Base-by-base conservation (phyloP, 2,888 invertebrate species). In the Rosalia funebris region DNA sequence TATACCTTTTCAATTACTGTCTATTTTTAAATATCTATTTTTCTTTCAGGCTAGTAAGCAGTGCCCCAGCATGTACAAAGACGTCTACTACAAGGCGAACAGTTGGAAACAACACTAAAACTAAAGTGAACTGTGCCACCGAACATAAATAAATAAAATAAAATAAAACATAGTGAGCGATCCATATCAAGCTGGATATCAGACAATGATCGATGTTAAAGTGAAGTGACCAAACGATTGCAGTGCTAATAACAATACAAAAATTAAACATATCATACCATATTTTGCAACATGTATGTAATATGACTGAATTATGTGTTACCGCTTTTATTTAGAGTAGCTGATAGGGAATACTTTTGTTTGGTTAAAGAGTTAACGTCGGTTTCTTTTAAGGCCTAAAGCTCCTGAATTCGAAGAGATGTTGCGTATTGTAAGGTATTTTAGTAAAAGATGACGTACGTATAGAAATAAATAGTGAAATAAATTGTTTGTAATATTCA, bases 11-110 rank as follows among this genome's bases (percentile, higher is more conserved):
- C n/a, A n/a, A n/a, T n/a, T n/a, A n/a, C n/a, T n/a, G n/a, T n/a
- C n/a, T n/a, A n/a, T n/a, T n/a, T n/a, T n/a, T n/a, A n/a, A n/a
- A n/a, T n/a, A n/a, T n/a, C n/a, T n/a, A n/a, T 25, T 25, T 25
- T 83, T 83, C 75, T 86, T 88, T 81, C 86, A 90, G 85, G 88
- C 87, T 69, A 90, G 89, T 65, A 92, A 93, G 82, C 91, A 92
- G 79, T 94, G 94, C 82, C 93, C 94, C 57, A 94, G 92, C 77
- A 95, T 95, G 95, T 91, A 93, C 84, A 91, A 91, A 82, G 93
- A 94, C 79, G 92, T 94, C 83, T 91, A 94, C 84, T 95, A 95
- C 82, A 93, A 92, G 90, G 93, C 93, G 78, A 93, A 92, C 85
- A 93, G 89, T 85, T 93, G 93, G 93, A 92, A 91, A 84, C 91